These are phyloP conservation scores for Drosophila ustulata DNA, from an alignment of 2,888 invertebrate species.

Conservation along the genomic window DNA sequence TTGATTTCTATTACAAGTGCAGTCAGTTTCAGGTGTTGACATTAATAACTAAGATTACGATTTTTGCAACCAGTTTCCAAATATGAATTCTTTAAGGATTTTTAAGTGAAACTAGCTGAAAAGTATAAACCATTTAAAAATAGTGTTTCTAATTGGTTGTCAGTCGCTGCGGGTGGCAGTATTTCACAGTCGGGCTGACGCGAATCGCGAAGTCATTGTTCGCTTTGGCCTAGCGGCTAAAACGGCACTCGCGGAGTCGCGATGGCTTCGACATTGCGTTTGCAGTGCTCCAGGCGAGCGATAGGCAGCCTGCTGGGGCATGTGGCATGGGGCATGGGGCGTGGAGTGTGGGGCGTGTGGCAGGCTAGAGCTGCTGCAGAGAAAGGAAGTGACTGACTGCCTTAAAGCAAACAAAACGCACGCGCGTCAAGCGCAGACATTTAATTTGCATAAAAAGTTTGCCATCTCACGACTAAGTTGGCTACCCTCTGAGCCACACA, in stretches of 20 bases:
- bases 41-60: too few relatives aligned
- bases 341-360: constrained; percentile 5
- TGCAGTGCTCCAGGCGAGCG: constrained; percentile 7
- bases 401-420: constrained; percentile 78
- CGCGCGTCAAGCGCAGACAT: constrained; percentile 78
- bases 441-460: constrained; percentile 78
- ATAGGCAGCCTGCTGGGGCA: constrained; percentile 5
- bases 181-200: constrained; percentile 17
- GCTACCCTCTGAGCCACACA: constrained; percentile 5
- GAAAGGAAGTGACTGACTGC: constrained; percentile 55
- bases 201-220: neutral
- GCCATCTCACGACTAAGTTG: constrained; percentile 52
- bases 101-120: too few relatives aligned
- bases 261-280: constrained; percentile 29
- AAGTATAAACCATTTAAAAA: too few relatives aligned
- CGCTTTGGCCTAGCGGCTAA: constrained; percentile 28
- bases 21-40: too few relatives aligned
- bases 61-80: too few relatives aligned
- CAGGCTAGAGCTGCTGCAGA: constrained; percentile 18
- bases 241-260: constrained; percentile 22
- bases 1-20: too few relatives aligned
- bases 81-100: too few relatives aligned
- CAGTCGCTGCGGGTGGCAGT: neutral
- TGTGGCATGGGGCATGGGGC: constrained; percentile 18
- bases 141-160: too few relatives aligned